Percentiles rank a stretch among this genome's conserved stretches.
phyloP scores from a whole-genome alignment of 2,113 vertebrate species.

The Nothocercus julius region DNA sequence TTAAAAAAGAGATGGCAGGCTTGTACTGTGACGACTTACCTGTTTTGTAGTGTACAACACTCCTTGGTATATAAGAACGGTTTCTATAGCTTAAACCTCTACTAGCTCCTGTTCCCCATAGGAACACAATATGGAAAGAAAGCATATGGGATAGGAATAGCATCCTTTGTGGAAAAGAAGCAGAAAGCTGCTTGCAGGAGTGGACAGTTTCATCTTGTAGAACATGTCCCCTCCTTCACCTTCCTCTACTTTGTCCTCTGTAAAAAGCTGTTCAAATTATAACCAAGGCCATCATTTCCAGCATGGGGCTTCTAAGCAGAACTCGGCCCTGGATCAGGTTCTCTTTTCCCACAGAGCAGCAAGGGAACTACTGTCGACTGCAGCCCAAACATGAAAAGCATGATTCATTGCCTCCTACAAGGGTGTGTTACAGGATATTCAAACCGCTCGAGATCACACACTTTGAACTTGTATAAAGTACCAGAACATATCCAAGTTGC shows the following conservation, averaged over 20 bases:
- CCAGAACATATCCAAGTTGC: background rate
- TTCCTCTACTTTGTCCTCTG: background rate
- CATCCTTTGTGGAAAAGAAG: background rate
- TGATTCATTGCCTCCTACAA: background rate
- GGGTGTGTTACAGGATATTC: fast-evolving
- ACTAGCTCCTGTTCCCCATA: background rate
- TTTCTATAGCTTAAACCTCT: background rate
- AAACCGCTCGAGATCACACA: background rate
- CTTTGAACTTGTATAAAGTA: conserved; percentile 7
- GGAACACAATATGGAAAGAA: background rate
- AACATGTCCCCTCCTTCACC: background rate
- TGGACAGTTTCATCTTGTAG: background rate
- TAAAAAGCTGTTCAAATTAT: background rate
- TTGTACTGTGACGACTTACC: background rate
- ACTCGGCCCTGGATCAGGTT: fast-evolving
- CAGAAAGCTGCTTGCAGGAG: background rate
- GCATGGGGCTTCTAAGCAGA: background rate
- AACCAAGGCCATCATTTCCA: background rate
- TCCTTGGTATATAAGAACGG: background rate
- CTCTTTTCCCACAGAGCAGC: background rate
- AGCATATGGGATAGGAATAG: background rate
- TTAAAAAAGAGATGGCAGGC: background rate
- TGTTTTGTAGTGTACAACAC: background rate
- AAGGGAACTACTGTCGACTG: background rate
- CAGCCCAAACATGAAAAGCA: background rate